phyloP scores from a whole-genome alignment of 2,888 invertebrate genomes.

The Eupithecia dodoneata region DNA sequence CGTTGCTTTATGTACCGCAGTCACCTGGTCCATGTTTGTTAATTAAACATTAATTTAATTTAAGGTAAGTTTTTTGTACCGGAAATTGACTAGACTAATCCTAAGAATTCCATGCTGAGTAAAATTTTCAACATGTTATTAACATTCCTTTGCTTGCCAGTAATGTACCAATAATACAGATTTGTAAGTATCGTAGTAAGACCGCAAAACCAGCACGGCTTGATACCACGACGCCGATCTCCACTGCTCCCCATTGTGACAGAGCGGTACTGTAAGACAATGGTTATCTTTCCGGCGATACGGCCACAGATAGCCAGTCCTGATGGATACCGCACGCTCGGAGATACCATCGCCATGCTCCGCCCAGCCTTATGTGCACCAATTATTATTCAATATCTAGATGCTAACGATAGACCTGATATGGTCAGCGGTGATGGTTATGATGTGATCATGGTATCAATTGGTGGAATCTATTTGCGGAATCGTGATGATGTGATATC shows the following conservation, averaged over 20 bases:
- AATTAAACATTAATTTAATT: background rate
- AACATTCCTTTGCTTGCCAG: background rate
- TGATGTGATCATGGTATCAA: conserved; percentile 30
- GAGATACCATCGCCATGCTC: conserved; percentile 75
- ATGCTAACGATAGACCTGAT: conserved; percentile 36
- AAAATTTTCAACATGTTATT: background rate
- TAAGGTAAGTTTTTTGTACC: background rate
- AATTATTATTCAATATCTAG: conserved; percentile 82
- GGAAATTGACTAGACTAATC: background rate
- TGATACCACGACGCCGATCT: conserved; percentile 17
- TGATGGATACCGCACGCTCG: conserved; percentile 82
- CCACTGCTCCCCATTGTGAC: conserved; percentile 33
- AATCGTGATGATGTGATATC: background rate
- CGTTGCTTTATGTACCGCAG: background rate
- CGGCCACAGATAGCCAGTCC: conserved; percentile 67
- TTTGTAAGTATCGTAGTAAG: conserved; percentile 1
- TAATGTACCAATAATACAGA: background rate
- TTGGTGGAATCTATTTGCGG: conserved; percentile 24
- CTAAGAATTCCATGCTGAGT: background rate
- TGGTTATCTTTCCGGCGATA: conserved; percentile 76
- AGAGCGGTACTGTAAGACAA: conserved; percentile 62
- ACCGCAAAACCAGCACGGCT: background rate
- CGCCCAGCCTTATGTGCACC: conserved; percentile 67
- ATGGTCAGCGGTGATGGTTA: conserved; percentile 22
- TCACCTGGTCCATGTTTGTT: background rate